Conservation (phyloP, 1,140 invertebrate genomes). For the Saxidomus purpurata region DNA sequence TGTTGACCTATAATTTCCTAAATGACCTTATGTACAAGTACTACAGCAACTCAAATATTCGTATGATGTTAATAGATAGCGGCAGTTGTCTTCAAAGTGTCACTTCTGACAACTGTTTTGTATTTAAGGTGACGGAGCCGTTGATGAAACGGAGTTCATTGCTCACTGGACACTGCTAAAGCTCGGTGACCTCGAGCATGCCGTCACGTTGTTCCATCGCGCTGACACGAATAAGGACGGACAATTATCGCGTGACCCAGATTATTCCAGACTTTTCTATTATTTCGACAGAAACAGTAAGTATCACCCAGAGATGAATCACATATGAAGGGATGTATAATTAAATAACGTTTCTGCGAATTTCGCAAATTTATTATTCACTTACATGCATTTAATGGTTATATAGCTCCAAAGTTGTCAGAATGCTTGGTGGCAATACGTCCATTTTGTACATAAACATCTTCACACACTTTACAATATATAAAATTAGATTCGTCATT, state of each 20-base stretch:
- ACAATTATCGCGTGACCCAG: constrained; percentile 60
- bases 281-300: constrained; percentile 73
- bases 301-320: neutral
- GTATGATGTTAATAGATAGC: no score
- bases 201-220: constrained; percentile 68
- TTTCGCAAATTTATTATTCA: neutral
- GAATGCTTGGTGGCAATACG: no score
- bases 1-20: no score
- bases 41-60: no score
- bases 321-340: no score
- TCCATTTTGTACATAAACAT: no score
- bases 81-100: no score
- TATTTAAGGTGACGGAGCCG: constrained; percentile 69
- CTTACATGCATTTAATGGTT: neutral
- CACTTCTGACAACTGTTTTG: no score
- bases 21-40: no score
- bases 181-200: constrained; percentile 61
- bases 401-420: no score
- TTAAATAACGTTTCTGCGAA: neutral
- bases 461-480: no score
- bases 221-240: constrained; percentile 71
- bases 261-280: constrained; percentile 66
- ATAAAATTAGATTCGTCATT: no score
- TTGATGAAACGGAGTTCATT: constrained; percentile 69
- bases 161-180: constrained; percentile 54